Base-by-base conservation (phyloP, 2,888 invertebrate genomes). In the Oxycera nigricornis region DNA sequence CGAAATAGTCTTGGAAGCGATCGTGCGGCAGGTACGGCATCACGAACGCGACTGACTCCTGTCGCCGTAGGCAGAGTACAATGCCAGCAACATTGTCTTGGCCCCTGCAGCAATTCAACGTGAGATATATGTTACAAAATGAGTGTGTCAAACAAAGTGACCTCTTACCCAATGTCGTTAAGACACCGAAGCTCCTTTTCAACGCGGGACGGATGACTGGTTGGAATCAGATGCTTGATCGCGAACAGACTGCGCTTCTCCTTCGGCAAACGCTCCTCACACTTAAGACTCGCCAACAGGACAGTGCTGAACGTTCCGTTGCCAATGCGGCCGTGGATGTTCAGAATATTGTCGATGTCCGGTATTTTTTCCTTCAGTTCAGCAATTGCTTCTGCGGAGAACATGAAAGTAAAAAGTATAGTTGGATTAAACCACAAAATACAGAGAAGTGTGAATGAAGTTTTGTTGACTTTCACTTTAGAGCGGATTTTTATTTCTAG, bases 291-390 rank as follows among this genome's bases (percentile, higher is more conserved):
- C 1, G 93, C 95, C 79, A 94, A 85, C 80, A 92, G 94, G 26
- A 96, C 96, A 0, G 92, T 92, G 82, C 95, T 95, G 81, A 96
- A 96, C 1, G 95, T 94, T 20, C 95, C 95, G 86, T 92, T 91
- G 0, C 94, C 94, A 79, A 94, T 91, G 80, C 92, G 91, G 46
- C 88, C 88, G 82, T 91, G 90, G 39, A 93, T 86, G 78, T 90
- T 86, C 81, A 92, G 92, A 77, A 90, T 86, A 77, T 88, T 87
- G 52, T 88, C 88, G 78, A 92, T 82, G 78, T 88, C 86, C 30
- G 92, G 92, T 75, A 92, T 85, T 74, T 82, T 83, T 17, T 79
- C 78, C 74, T 82, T 81, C 59, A 85, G 80, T 77, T 85, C 83
- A n/a, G 74, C 76, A 39, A 85, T 82, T 65, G 84, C 83, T 77